Conservation (phyloP, 2,797 vertebrate species). For the Rhynchonycteris naso region DNA sequence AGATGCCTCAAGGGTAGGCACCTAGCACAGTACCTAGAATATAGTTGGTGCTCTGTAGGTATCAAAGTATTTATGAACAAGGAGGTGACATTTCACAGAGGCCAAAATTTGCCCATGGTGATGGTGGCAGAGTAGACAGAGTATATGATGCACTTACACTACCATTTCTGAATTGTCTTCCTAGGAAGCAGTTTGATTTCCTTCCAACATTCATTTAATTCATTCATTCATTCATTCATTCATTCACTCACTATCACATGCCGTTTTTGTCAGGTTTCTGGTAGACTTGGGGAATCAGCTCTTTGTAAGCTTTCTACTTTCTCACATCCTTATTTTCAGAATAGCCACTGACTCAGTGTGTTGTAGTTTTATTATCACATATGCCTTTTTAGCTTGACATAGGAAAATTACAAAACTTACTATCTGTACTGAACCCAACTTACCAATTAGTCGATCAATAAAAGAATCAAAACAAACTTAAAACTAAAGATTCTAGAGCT, state of each 20-base stretch:
- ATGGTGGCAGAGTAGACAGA: not conserved
- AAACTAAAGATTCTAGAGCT: constrained; percentile 4
- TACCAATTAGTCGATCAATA: not conserved
- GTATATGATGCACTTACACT: not conserved
- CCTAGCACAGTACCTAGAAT: not conserved
- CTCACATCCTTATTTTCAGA: constrained; percentile 8
- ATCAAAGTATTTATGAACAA: not conserved
- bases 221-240: not conserved
- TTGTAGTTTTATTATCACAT: not conserved
- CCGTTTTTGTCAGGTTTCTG: not conserved
- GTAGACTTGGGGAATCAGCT: not conserved
- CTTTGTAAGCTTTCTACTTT: not conserved
- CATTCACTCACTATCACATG: not conserved
- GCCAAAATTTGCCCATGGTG: not conserved
- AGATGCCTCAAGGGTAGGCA: not conserved
- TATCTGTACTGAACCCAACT: not conserved
- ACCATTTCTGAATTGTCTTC: not conserved
- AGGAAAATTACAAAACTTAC: constrained; percentile 31
- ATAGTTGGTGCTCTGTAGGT: not conserved
- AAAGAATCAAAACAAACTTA: not conserved
- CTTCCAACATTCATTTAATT: not conserved
- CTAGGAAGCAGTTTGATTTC: not conserved
- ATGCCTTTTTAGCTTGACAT: constrained; percentile 2
- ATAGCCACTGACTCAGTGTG: not conserved
- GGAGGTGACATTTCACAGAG: not conserved